These are phyloP conservation scores for Xenopus tropicalis DNA, from an alignment of 2,113 vertebrate genomes.

Conservation along the genomic window UCB_Xtro_10.0 CM004450.2:90077501-90078000, in stretches of 20 bases:
- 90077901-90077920: too few relatives aligned
- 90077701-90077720: not conserved
- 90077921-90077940: too few relatives aligned
- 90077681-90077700: conserved; percentile 15
- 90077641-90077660: conserved; percentile 53
- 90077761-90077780: too few relatives aligned
- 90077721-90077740: not conserved
- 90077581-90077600: conserved; percentile 64
- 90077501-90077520: conserved; percentile 75
- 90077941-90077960: too few relatives aligned
- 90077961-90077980: too few relatives aligned
- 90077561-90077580: conserved; percentile 74
- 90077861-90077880: too few relatives aligned
- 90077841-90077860: too few relatives aligned
- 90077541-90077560: conserved; percentile 68
- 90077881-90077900: too few relatives aligned
- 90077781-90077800: too few relatives aligned
- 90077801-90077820: too few relatives aligned
- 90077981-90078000: too few relatives aligned
- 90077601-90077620: conserved; percentile 57
- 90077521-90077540: conserved; percentile 83
- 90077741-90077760: not conserved
- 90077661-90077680: conserved; percentile 30
- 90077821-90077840: too few relatives aligned
- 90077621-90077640: conserved; percentile 57